Percentiles rank a stretch among this genome's conserved stretches.
Conservation (phyloP, 2,797 vertebrate genomes). For the Menidia menidia region DNA sequence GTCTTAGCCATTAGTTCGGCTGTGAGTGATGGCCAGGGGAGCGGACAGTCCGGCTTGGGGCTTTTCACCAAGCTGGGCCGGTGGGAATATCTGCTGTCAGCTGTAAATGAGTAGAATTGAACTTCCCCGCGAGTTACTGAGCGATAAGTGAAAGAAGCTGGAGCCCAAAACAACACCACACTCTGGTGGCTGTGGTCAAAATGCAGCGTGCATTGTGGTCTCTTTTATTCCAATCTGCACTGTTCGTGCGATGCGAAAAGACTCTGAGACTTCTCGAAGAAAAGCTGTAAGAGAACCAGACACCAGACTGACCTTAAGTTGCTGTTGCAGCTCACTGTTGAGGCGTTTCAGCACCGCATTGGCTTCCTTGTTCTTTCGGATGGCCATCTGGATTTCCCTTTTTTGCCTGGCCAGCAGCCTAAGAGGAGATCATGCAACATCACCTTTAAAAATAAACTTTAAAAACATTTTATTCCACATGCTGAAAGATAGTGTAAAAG, state of each 20-base stretch:
- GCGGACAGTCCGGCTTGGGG: constrained; percentile 33
- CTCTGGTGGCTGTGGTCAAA: constrained; percentile 17
- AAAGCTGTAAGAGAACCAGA: constrained; percentile 9
- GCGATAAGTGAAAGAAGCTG: not conserved
- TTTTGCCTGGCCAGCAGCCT: constrained; percentile 92
- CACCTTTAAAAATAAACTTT: not conserved
- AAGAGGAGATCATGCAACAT: constrained; percentile 10
- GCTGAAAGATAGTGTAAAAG: too few species aligned
- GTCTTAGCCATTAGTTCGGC: constrained; percentile 54
- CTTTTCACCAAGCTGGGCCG: constrained; percentile 37
- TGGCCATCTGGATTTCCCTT: constrained; percentile 92
- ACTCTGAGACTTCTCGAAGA: not conserved
- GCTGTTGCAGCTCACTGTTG: constrained; percentile 97
- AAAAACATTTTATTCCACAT: not conserved
- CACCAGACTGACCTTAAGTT: constrained; percentile 89
- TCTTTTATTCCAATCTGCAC: not conserved
- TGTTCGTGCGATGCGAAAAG: not conserved
- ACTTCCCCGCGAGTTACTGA: constrained; percentile 2
- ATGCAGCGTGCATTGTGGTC: not conserved
- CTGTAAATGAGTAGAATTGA: constrained; percentile 27
- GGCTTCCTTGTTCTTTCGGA: constrained; percentile 95
- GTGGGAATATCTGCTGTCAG: constrained; percentile 35
- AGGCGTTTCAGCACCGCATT: constrained; percentile 93
- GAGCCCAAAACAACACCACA: constrained; percentile 3
- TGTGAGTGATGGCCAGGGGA: constrained; percentile 42